A percentile compares a stretch with the other conserved stretches of the same genome.
Conservation (phyloP, 2,888 invertebrate species). For the Chirona hameri region DNA sequence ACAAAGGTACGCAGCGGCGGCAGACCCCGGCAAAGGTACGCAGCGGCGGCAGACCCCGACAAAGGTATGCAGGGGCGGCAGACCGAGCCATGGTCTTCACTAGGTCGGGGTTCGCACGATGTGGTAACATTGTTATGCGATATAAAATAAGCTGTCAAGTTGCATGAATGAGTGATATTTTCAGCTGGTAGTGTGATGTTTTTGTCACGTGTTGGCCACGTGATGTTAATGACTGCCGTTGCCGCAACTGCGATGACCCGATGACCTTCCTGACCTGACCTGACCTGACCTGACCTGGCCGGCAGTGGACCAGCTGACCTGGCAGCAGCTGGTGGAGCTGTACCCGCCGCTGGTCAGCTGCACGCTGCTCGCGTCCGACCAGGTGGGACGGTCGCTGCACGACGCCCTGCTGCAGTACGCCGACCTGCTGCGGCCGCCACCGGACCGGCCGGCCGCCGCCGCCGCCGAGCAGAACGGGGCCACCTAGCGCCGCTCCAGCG, state of each 20-base stretch:
- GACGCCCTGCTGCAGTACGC: conserved; percentile 85
- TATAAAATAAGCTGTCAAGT: too few relatives aligned
- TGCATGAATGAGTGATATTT: too few relatives aligned
- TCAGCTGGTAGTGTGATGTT: too few relatives aligned
- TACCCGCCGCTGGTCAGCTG: conserved; percentile 75
- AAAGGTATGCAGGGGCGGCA: conserved; percentile 55
- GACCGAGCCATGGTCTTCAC: too few relatives aligned
- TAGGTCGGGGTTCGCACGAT: too few relatives aligned
- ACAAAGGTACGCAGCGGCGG: conserved; percentile 57
- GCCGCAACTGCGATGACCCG: too few relatives aligned
- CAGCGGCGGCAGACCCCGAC: conserved; percentile 75
- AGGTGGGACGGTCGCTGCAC: conserved; percentile 71
- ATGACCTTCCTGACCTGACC: too few relatives aligned
- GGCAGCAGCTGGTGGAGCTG: conserved; percentile 87
- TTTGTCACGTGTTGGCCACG: too few relatives aligned
- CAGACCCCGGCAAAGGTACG: too few relatives aligned
- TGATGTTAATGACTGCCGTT: too few relatives aligned
- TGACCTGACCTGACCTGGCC: background rate
- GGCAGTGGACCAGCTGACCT: conserved; percentile 78
- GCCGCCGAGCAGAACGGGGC: conserved; percentile 32
- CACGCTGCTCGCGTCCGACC: conserved; percentile 48
- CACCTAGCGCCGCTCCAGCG: background rate
- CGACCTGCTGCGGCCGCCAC: conserved; percentile 68
- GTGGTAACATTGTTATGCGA: too few relatives aligned
- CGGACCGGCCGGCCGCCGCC: conserved; percentile 14